phyloP scores from a whole-genome alignment of 2,888 invertebrate species.

The Pocota personata region DNA sequence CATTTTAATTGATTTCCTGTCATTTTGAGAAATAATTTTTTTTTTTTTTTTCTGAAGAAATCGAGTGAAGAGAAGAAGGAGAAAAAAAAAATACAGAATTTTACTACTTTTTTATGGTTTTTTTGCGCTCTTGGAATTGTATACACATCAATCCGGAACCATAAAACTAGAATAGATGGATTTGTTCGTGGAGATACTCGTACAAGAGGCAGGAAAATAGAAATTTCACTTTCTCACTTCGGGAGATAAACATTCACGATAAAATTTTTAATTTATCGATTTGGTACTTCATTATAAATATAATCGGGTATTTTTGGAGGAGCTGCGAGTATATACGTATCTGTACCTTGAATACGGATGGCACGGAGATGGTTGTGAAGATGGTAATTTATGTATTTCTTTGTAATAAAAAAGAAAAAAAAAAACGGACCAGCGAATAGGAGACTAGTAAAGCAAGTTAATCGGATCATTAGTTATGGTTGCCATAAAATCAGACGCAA shows the following conservation, averaged over 20 bases:
- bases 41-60: conserved; percentile 24
- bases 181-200: conserved; percentile 2
- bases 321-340: background rate
- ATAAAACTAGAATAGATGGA: conserved; percentile 67
- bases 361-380: background rate
- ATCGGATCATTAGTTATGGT: background rate
- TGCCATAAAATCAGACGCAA: too few relatives aligned
- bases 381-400: conserved; percentile 22
- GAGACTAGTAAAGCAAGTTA: background rate
- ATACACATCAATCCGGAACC: conserved; percentile 59
- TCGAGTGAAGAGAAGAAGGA: conserved; percentile 15
- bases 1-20: conserved; percentile 71
- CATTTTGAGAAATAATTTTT: conserved; percentile 51
- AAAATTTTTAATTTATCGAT: conserved; percentile 67
- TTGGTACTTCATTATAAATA: conserved; percentile 67
- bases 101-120: conserved; percentile 68
- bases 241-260: conserved; percentile 58
- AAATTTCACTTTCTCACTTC: conserved; percentile 51
- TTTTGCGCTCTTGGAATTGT: conserved; percentile 64
- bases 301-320: conserved; percentile 54
- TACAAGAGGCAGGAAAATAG: background rate
- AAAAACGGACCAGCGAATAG: background rate
- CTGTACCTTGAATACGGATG: background rate
- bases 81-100: conserved; percentile 22
- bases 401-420: background rate